These are phyloP conservation scores for Stegastes partitus DNA, from an alignment of 2,113 vertebrate genomes.

Conservation along the genomic window DNA sequence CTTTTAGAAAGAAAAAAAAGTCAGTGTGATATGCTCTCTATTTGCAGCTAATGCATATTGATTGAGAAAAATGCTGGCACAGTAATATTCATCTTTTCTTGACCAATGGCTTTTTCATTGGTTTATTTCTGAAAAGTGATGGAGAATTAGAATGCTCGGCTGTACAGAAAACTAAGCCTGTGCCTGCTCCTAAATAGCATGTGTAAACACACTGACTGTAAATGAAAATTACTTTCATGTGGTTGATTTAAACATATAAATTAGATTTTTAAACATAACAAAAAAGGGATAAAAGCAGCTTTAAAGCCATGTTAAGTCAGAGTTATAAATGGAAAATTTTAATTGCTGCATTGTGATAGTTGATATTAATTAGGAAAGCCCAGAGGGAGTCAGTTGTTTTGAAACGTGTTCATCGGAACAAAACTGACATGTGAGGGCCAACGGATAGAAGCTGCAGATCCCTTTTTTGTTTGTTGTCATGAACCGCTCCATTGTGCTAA, in stretches of 20 bases:
- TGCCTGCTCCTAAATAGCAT: background rate
- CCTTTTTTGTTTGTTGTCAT: constrained; percentile 14
- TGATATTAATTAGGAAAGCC: constrained; percentile 59
- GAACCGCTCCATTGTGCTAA: constrained; percentile 47
- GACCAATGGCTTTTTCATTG: constrained; percentile 40
- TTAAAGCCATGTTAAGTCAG: constrained; percentile 8
- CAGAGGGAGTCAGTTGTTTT: constrained; percentile 26
- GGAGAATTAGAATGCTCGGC: constrained; percentile 27
- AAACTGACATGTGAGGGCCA: constrained; percentile 19
- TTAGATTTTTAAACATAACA: background rate
- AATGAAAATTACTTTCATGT: background rate
- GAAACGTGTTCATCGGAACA: constrained; percentile 29
- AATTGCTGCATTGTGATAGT: constrained; percentile 58
- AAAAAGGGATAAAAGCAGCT: background rate
- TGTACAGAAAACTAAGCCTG: background rate
- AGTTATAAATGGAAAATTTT: constrained; percentile 53
- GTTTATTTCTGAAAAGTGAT: constrained; percentile 44
- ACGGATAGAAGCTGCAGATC: constrained; percentile 11
- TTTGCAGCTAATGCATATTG: constrained; percentile 68
- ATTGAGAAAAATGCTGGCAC: constrained; percentile 59
- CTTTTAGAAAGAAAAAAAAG: constrained; percentile 38
- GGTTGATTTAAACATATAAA: background rate
- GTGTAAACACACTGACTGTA: background rate
- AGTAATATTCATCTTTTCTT: constrained; percentile 50
- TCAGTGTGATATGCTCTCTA: constrained; percentile 38